These are phyloP conservation scores for Mimumesa dahlbomi DNA, from an alignment of 2,888 invertebrate genomes.

Conservation along the genomic window DNA sequence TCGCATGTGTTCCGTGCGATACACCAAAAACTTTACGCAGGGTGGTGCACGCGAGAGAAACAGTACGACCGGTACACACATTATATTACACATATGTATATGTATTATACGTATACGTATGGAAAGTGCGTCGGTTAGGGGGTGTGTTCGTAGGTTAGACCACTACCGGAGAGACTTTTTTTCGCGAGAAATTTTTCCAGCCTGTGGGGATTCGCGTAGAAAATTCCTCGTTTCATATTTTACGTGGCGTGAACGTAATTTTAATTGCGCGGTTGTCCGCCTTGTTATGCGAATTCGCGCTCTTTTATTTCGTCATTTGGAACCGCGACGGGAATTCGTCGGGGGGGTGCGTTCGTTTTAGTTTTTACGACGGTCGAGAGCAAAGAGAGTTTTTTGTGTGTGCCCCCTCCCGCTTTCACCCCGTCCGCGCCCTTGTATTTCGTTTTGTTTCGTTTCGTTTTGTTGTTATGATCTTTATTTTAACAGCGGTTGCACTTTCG, in stretches of 20 bases:
- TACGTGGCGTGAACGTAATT: conserved; percentile 42
- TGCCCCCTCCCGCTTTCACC: neutral
- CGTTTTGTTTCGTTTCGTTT: neutral
- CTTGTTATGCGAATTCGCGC: conserved; percentile 49
- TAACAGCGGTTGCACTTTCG: too few species aligned
- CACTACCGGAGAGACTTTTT: too few species aligned
- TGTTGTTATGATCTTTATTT: too few species aligned
- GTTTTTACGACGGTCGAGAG: neutral
- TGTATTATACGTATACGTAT: neutral
- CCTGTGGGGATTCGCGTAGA: neutral
- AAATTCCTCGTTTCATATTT: conserved; percentile 29
- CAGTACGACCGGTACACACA: neutral
- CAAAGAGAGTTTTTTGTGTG: neutral
- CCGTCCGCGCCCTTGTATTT: neutral
- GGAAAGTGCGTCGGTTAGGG: neutral
- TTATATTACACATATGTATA: too few species aligned
- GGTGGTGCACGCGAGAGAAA: neutral
- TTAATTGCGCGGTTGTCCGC: conserved; percentile 55
- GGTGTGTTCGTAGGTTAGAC: too few species aligned
- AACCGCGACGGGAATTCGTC: conserved; percentile 22
- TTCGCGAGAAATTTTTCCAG: conserved; percentile 34
- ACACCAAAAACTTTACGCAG: conserved; percentile 18
- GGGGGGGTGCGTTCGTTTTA: neutral
- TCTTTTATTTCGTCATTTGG: conserved; percentile 36
- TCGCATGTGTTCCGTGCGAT: conserved; percentile 37